These are phyloP conservation scores for Tetragonula carbonaria DNA, from an alignment of 2,888 invertebrate genomes.

Conservation along the genomic window DNA sequence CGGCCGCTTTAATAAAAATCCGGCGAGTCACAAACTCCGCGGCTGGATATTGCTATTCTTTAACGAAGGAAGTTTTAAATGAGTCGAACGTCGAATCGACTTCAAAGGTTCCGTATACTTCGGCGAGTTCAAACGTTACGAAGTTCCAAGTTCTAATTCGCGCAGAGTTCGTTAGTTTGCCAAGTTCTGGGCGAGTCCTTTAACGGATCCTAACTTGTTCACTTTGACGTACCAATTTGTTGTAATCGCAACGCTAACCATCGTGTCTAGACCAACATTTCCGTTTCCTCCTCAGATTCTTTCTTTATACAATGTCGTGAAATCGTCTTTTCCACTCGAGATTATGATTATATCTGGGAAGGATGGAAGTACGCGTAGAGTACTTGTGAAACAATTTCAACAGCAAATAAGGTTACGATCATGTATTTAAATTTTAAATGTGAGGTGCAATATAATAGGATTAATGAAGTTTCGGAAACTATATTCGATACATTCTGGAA, in stretches of 20 bases:
- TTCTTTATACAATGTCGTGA: too few species aligned
- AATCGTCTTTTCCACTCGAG: neutral
- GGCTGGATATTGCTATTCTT: neutral
- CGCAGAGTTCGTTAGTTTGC: slow-evolving; percentile 31
- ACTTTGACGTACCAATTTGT: slow-evolving; percentile 33
- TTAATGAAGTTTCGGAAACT: neutral
- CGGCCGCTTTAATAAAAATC: neutral
- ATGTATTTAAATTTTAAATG: neutral
- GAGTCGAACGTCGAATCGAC: slow-evolving; percentile 16
- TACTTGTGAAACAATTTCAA: neutral
- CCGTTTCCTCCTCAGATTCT: neutral
- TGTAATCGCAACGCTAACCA: slow-evolving; percentile 25
- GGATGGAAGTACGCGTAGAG: too few species aligned
- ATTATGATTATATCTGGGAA: neutral
- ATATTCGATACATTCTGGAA: too few species aligned
- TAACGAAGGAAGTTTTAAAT: slow-evolving; percentile 24
- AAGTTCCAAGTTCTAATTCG: slow-evolving; percentile 33
- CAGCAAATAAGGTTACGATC: neutral
- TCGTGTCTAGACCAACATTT: slow-evolving; percentile 4
- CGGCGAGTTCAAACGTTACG: slow-evolving; percentile 30
- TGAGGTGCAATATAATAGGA: neutral
- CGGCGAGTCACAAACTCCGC: neutral
- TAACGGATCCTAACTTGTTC: slow-evolving; percentile 27
- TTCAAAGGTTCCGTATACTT: slow-evolving; percentile 18
- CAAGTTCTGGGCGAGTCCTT: slow-evolving; percentile 17